Conservation (phyloP, 2,888 invertebrate species). For the Clivina fossor region DNA sequence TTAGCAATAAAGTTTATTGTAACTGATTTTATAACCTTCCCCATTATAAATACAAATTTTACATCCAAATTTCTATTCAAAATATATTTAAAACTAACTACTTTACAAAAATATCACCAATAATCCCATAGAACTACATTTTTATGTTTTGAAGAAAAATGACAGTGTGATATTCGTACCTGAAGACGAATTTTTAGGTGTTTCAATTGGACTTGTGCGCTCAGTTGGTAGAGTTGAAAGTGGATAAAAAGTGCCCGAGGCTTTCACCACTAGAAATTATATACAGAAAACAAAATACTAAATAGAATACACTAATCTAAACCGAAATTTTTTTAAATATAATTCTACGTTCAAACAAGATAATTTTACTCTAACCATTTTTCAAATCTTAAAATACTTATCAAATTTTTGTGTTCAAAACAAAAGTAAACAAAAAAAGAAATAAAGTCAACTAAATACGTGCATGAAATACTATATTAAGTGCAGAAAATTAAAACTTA, state of each 20-base stretch:
- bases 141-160: neutral
- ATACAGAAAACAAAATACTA: slow-evolving; percentile 33
- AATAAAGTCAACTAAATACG: slow-evolving; percentile 8
- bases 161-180: slow-evolving; percentile 52
- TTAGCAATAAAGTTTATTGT: too few relatives aligned
- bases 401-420: neutral
- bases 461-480: neutral
- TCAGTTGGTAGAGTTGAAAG: slow-evolving; percentile 63
- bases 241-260: slow-evolving; percentile 89
- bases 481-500: slow-evolving; percentile 41
- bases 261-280: slow-evolving; percentile 81
- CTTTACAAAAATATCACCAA: neutral
- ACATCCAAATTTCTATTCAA: slow-evolving; percentile 3
- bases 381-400: neutral
- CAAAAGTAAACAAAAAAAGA: slow-evolving; percentile 9
- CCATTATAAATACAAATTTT: too few relatives aligned
- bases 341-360: slow-evolving; percentile 1
- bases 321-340: neutral
- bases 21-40: too few relatives aligned
- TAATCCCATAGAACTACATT: neutral
- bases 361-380: neutral
- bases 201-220: slow-evolving; percentile 59
- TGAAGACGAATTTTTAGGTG: slow-evolving; percentile 58
- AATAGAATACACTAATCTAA: slow-evolving; percentile 16
- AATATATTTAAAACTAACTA: neutral